A percentile compares a stretch with the other conserved stretches of the same genome.
Evolutionary conservation across 2,888 invertebrate species (phyloP).

Genomic region (Blastobasis lacticolella): DNA sequence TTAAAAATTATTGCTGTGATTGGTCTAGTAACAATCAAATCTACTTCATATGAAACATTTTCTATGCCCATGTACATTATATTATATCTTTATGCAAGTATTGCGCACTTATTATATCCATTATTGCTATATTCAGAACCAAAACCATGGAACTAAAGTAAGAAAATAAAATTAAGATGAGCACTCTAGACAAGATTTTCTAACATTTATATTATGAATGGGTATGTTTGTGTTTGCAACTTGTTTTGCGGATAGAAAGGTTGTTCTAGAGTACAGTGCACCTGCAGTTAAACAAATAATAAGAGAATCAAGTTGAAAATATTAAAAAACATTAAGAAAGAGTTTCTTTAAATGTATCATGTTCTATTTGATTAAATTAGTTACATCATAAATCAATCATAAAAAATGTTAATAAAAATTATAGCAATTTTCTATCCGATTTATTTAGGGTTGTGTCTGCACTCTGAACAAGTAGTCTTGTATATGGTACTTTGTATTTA

Average conservation of each 20-base stretch:
- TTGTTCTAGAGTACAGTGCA: constrained; percentile 45
- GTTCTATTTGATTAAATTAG: no score
- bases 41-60: no score
- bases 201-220: constrained; percentile 14
- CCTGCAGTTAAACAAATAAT: not conserved
- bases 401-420: no score
- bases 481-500: constrained; percentile 56
- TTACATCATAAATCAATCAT: no score
- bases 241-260: constrained; percentile 28
- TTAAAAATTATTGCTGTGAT: not conserved
- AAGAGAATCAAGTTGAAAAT: not conserved
- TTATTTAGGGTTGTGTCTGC: not conserved
- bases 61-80: no score
- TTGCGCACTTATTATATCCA: no score
- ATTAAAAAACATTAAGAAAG: not conserved
- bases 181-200: constrained; percentile 38
- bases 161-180: constrained; percentile 49
- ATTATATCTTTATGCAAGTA: no score
- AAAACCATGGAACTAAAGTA: not conserved
- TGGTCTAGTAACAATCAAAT: not conserved
- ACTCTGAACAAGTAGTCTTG: constrained; percentile 19
- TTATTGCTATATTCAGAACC: not conserved
- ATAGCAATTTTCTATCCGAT: no score
- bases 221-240: constrained; percentile 32
- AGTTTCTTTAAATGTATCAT: no score